Conservation (phyloP, 2,888 invertebrate species). For the Parnassius mnemosyne region DNA sequence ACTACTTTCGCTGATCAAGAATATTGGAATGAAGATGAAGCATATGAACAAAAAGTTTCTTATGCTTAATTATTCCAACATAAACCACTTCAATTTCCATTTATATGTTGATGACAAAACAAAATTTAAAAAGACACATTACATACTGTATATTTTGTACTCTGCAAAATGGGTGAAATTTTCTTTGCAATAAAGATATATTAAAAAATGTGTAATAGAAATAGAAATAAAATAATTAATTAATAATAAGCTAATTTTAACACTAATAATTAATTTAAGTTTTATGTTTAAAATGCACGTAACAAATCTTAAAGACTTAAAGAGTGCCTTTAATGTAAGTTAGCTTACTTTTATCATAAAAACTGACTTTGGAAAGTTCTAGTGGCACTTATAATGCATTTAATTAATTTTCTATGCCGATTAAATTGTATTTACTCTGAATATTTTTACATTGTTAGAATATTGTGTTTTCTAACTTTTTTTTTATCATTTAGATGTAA, state of each 20-base stretch:
- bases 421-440: no score
- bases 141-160: no score
- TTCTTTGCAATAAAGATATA: background rate
- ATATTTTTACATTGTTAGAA: background rate
- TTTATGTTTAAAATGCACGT: no score
- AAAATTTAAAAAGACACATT: background rate
- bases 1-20: conserved; percentile 82
- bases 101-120: background rate
- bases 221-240: background rate
- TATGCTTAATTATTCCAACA: conserved; percentile 60
- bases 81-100: background rate
- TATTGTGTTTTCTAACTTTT: background rate
- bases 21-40: conserved; percentile 83
- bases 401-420: no score
- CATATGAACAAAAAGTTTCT: conserved; percentile 83
- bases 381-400: no score
- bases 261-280: background rate
- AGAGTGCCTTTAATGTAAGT: no score
- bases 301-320: no score
- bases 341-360: no score
- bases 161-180: no score
- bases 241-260: background rate
- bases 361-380: no score
- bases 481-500: background rate
- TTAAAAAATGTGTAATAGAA: background rate